These are phyloP conservation scores for Polypterus bichir DNA, from an alignment of 2,113 vertebrate genomes.

Conservation along the genomic window DNA sequence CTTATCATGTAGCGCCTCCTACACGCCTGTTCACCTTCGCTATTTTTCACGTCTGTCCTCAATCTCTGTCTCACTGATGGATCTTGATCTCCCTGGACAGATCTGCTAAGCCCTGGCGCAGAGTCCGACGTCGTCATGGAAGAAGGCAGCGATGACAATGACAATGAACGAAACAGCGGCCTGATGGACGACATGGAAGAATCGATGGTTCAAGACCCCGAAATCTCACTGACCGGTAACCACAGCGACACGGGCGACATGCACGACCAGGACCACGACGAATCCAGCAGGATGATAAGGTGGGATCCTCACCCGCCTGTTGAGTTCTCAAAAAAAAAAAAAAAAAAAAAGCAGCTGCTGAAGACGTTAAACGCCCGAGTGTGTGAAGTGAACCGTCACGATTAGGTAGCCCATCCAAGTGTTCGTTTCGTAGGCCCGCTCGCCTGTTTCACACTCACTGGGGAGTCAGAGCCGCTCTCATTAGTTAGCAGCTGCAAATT, in stretches of 20 bases:
- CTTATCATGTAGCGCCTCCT: no score
- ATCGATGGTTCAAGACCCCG: slow-evolving; percentile 57
- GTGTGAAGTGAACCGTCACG: neutral
- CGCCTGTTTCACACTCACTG: neutral
- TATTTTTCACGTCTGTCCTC: no score
- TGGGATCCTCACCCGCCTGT: slow-evolving; percentile 18
- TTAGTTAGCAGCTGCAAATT: no score
- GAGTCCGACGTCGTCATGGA: slow-evolving; percentile 80
- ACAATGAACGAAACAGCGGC: slow-evolving; percentile 62
- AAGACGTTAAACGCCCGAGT: no score
- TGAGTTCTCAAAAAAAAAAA: neutral
- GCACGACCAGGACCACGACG: slow-evolving; percentile 76
- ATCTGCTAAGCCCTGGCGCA: slow-evolving; percentile 78
- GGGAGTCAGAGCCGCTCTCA: neutral
- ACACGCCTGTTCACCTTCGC: no score
- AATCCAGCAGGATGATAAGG: slow-evolving; percentile 86
- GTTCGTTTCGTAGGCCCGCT: neutral
- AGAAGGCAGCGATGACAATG: slow-evolving; percentile 84
- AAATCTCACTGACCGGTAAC: slow-evolving; percentile 53
- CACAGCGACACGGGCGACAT: slow-evolving; percentile 63
- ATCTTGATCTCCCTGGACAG: slow-evolving; percentile 29
- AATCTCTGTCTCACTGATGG: no score
- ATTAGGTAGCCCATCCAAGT: neutral
- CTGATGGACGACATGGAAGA: slow-evolving; percentile 85
- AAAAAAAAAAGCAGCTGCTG: no score